Conservation (phyloP, 2,113 vertebrate genomes). For the Charina bottae region DNA sequence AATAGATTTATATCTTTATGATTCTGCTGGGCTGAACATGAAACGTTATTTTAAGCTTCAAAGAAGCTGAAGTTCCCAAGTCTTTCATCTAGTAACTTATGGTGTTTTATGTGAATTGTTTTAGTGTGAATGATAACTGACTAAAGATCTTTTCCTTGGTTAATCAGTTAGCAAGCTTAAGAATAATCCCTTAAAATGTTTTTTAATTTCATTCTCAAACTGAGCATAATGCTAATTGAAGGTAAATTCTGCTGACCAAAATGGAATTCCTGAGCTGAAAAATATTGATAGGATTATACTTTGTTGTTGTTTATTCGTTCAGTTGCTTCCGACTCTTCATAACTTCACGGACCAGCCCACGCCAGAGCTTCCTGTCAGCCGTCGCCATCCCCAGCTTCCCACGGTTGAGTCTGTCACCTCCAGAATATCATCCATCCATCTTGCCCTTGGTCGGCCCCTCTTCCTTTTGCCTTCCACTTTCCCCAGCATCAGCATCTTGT, state of each 20-base stretch:
- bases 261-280: not conserved
- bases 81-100: not conserved
- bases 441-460: too few relatives aligned
- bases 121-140: not conserved
- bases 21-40: not conserved
- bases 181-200: constrained; percentile 8
- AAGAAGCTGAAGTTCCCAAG: not conserved
- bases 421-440: too few relatives aligned
- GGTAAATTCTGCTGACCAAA: not conserved
- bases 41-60: constrained; percentile 10
- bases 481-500: too few relatives aligned
- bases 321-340: too few relatives aligned
- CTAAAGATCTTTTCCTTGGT: not conserved
- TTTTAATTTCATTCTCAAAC: not conserved
- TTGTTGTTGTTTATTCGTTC: too few relatives aligned
- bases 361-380: too few relatives aligned
- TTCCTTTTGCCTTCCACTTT: too few relatives aligned
- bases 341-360: too few relatives aligned
- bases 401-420: too few relatives aligned
- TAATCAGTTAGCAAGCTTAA: not conserved
- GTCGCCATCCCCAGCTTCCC: too few relatives aligned
- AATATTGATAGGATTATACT: not conserved
- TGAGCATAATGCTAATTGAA: not conserved
- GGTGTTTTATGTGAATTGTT: not conserved
- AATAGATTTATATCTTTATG: not conserved